Evolutionary conservation across 2,888 invertebrate genomes (phyloP), one percentile per base, ranked within the genome.

Genomic region (Tholera decimalis): DNA sequence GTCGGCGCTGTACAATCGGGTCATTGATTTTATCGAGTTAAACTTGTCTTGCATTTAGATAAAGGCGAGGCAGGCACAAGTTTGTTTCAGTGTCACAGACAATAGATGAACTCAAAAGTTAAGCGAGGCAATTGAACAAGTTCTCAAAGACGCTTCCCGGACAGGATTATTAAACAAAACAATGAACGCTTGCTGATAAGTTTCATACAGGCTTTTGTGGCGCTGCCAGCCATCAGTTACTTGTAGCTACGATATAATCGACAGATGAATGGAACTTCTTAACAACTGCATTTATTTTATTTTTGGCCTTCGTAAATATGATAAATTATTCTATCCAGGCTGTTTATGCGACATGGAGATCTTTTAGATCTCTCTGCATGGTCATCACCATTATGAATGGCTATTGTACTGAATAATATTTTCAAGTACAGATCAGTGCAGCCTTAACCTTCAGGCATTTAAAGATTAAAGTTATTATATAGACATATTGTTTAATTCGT

Each of bases 111-210:
- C 43, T 77, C 28, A n/a, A 67, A 73, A 73, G 56, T 77, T 73
- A 46, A 62, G 47, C 50, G 26, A 59, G 58, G 49, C 63, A 65
- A 72, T 80, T 73, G 63, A 64, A 56, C 50, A 77, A 80, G 61
- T 80, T 80, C 18, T 49, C 77, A 80, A 82, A 82, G 80, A 64
- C 47, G 46, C 63, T 56, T 67, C 47, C 50, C 37, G 20, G 20
- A n/a, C 49, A 69, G 63, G 65, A 53, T 73, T 71, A 71, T 77
- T 53, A 70, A 55, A 60, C 71, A 59, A 74, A 80, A 71, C 68
- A 80, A 67, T 60, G 64, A 72, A 57, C 50, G 18, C 15, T 28
- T 24, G 33, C 58, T 57, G 56, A 71, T 73, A 77, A 77, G 66
- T 71, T 71, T 64, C 35, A 43, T 62, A 50, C 11, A 47, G 24